A percentile compares a stretch with the other conserved stretches of the same genome.
phyloP scores from a whole-genome alignment of 1,140 invertebrate genomes.

The Uloborus diversus region DNA sequence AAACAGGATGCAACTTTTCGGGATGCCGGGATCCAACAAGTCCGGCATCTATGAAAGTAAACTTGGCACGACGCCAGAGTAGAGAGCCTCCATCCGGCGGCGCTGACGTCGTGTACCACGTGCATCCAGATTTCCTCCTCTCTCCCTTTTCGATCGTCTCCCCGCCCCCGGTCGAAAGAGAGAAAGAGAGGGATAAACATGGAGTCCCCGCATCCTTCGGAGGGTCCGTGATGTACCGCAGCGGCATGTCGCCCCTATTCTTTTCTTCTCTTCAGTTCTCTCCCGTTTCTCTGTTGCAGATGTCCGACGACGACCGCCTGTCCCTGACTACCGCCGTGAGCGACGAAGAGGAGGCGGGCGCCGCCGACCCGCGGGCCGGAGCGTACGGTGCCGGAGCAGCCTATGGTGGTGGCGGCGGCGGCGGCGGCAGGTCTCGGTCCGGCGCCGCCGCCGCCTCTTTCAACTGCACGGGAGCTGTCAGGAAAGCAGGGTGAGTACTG shows the following conservation, averaged over 20 bases:
- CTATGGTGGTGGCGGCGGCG: constrained; percentile 86
- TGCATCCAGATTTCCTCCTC: neutral
- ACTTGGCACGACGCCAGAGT: neutral
- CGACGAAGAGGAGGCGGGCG: constrained; percentile 89
- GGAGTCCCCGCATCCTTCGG: neutral
- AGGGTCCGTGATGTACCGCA: neutral
- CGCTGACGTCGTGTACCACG: constrained; percentile 1
- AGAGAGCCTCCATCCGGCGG: neutral
- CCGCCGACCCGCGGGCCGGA: constrained; percentile 63
- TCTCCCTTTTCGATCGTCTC: constrained; percentile 1
- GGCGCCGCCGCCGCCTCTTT: constrained; percentile 91
- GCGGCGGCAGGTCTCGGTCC: constrained; percentile 77
- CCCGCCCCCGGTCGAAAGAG: neutral
- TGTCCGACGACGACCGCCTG: constrained; percentile 96
- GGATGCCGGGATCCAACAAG: neutral
- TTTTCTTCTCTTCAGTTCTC: neutral
- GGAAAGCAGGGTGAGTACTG: constrained; percentile 91
- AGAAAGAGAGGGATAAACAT: too few relatives aligned
- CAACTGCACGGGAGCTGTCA: constrained; percentile 95
- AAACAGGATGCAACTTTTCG: too few relatives aligned
- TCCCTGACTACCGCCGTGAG: constrained; percentile 93
- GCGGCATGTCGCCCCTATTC: neutral
- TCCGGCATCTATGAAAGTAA: neutral
- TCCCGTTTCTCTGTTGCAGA: constrained; percentile 70
- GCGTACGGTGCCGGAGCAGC: constrained; percentile 65